Conservation (phyloP, 2,888 invertebrate genomes). For the Nomada goodeniana region DNA sequence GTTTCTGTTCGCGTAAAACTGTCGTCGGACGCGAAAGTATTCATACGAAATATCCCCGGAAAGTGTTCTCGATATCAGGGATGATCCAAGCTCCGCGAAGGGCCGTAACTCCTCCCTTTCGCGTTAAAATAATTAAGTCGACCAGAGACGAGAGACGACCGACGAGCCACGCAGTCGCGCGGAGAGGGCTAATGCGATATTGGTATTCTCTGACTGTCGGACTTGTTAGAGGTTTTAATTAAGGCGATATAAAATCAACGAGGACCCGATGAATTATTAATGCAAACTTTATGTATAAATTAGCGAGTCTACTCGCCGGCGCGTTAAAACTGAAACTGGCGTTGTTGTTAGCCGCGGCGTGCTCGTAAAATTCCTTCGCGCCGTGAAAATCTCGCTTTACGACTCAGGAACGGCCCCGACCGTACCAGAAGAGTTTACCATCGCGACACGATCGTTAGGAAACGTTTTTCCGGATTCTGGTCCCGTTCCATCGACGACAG, state of each 20-base stretch:
- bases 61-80: conserved; percentile 36
- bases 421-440: conserved; percentile 63
- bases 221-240: conserved; percentile 83
- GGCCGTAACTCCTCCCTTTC: conserved; percentile 42
- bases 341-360: conserved; percentile 73
- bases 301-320: conserved; percentile 75
- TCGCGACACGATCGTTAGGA: conserved; percentile 52
- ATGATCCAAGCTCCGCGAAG: conserved; percentile 38
- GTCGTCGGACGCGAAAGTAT: neutral
- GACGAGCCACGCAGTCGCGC: conserved; percentile 34
- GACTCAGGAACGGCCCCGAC: conserved; percentile 59
- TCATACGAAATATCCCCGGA: conserved; percentile 25
- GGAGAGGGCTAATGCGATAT: conserved; percentile 77
- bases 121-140: conserved; percentile 74
- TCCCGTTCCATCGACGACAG: conserved; percentile 1
- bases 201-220: conserved; percentile 81
- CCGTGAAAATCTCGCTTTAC: conserved; percentile 72
- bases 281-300: conserved; percentile 83
- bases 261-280: conserved; percentile 82
- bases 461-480: conserved; percentile 53
- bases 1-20: neutral
- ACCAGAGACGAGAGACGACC: conserved; percentile 29
- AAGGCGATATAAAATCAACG: conserved; percentile 83
- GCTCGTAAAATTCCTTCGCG: conserved; percentile 68
- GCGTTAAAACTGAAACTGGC: conserved; percentile 80